phyloP scores from a whole-genome alignment of 2,797 vertebrate genomes.

The Rhinichthys osculus region DNA sequence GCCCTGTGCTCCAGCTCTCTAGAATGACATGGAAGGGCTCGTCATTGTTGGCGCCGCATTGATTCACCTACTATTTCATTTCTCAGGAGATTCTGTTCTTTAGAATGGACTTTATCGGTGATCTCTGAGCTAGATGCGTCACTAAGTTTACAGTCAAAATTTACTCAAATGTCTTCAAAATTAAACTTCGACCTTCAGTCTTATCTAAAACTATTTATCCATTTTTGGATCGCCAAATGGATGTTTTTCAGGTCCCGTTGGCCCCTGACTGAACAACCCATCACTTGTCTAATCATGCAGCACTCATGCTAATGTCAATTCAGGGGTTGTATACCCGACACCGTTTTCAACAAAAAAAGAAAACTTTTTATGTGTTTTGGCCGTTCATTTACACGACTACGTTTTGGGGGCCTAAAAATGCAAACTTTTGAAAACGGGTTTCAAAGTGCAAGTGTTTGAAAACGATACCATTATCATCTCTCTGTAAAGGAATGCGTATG shows the following conservation, averaged over 20 bases:
- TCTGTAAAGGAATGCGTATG: too few species aligned
- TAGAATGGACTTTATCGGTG: not conserved
- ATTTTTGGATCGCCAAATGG: not conserved
- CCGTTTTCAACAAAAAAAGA: too few species aligned
- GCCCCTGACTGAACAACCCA: not conserved
- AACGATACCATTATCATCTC: too few species aligned
- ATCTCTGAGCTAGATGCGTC: constrained; percentile 9
- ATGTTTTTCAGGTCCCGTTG: not conserved
- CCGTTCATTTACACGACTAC: too few species aligned
- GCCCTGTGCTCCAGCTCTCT: constrained; percentile 16
- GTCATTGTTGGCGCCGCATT: not conserved
- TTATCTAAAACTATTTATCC: not conserved
- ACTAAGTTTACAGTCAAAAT: not conserved
- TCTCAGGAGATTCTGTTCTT: constrained; percentile 30
- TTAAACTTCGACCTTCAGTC: not conserved
- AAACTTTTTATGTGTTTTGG: too few species aligned
- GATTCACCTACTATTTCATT: constrained; percentile 29
- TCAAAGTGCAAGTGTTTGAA: too few species aligned
- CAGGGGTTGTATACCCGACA: too few species aligned
- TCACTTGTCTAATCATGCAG: not conserved
- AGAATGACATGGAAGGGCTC: constrained; percentile 13
- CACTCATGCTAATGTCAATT: not conserved
- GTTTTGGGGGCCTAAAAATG: too few species aligned
- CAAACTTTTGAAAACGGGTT: too few species aligned
- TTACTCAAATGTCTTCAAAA: not conserved